Evolutionary conservation across 2,797 vertebrate genomes (phyloP), one percentile per base, ranked within the genome.

Genomic region (Coranthus polyacanthus): DNA sequence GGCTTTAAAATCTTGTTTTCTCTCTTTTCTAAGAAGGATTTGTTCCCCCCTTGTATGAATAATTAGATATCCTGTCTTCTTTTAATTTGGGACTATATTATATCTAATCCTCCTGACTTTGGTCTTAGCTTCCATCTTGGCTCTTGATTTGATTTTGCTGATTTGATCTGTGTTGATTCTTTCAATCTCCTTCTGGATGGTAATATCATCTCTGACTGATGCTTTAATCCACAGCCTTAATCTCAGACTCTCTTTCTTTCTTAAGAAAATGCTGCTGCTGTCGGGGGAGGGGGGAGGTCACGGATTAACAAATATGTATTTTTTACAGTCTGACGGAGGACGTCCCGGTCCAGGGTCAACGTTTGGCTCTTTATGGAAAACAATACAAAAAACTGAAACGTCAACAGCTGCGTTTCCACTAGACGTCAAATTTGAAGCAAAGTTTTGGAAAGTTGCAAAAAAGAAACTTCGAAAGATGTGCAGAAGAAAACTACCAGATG

Each of bases 91-190:
- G 85, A 78, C 88, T 86, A 91, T 91, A 91, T 93, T 93, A 92
- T 92, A 88, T 93, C 86, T 96, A 96, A 96, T 96, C 93, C 89
- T 60, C 63, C 86, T 77, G 86, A n/a, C n/a, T n/a, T n/a, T n/a
- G 92, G 89, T 93, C 89, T 92, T 94, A 90, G 88, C 91, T 89
- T 89, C 91, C 89, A 91, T 93, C 93, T 92, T 88, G 77, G 87
- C 50, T 72, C 63, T 89, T 91, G 93, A 94, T 95, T 92, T 94
- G 86, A 90, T 89, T 90, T 91, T 93, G 53, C 79, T 85, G 78
- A 84, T 82, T 89, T 93, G 87, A 92, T 94, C 87, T 92, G 87
- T 79, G 88, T 72, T 88, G 86, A 86, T 91, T 92, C 92, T 92
- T 86, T 73, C 88, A 93, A 94, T 93, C 92, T 92, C 92, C 89